Evolutionary conservation across 2,113 vertebrate species (phyloP).

Genomic region (Ancistrus triradiatus): DNA sequence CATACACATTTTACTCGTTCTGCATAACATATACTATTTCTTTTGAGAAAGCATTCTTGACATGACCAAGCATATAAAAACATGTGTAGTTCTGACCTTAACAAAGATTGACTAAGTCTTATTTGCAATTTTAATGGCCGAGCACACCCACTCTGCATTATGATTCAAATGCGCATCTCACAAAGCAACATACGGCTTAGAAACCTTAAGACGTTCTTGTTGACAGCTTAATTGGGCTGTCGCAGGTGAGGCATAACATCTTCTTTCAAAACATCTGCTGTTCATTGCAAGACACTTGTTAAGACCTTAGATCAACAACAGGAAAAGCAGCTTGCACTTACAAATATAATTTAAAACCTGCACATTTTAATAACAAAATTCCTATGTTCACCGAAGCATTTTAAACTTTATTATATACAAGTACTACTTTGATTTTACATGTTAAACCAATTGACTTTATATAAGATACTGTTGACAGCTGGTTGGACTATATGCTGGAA

Average conservation of each 20-base stretch:
- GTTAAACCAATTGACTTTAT: no score
- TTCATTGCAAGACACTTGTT: slow-evolving; percentile 26
- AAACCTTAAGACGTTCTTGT: slow-evolving; percentile 40
- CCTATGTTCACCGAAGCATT: no score
- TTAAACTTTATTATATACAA: no score
- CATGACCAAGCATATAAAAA: background rate
- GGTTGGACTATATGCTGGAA: background rate
- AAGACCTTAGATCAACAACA: slow-evolving; percentile 19
- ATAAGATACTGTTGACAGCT: no score
- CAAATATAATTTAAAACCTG: no score
- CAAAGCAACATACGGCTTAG: slow-evolving; percentile 29
- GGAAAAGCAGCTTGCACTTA: no score
- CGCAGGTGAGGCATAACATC: slow-evolving; percentile 42
- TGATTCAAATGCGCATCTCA: slow-evolving; percentile 30
- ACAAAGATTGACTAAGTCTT: slow-evolving; percentile 24
- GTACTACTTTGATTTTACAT: no score
- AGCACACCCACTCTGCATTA: slow-evolving; percentile 16
- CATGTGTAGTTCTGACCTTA: slow-evolving; percentile 5
- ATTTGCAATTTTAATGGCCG: slow-evolving; percentile 37
- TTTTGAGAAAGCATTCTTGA: background rate
- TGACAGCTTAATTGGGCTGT: slow-evolving; percentile 47
- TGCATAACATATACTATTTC: background rate
- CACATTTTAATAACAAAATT: no score
- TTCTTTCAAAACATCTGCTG: slow-evolving; percentile 39
- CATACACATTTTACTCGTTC: background rate